Conservation (phyloP, 2,888 invertebrate genomes). For the Pseudeuparius sepicola region DNA sequence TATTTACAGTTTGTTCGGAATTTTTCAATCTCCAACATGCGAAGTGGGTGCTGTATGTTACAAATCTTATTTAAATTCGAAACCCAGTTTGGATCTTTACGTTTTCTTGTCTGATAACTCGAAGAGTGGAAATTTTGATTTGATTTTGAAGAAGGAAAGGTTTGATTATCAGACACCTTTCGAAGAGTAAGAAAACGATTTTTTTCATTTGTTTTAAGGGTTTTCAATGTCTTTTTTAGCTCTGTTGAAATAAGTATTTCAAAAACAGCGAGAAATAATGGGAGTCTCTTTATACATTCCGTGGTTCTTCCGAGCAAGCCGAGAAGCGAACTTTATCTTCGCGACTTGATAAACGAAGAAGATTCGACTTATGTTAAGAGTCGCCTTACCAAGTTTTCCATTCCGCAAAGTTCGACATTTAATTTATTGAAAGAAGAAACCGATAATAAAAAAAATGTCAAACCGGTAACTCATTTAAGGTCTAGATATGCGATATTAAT, state of each 20-base stretch:
- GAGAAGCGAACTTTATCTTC: slow-evolving; percentile 44
- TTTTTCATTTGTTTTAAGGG: too few species aligned
- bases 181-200: slow-evolving; percentile 40
- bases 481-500: slow-evolving; percentile 64
- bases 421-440: slow-evolving; percentile 51
- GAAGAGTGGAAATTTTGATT: slow-evolving; percentile 46
- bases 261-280: slow-evolving; percentile 67
- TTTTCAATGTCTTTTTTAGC: too few species aligned
- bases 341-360: slow-evolving; percentile 48
- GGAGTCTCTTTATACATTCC: slow-evolving; percentile 71
- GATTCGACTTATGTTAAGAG: slow-evolving; percentile 53
- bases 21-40: slow-evolving; percentile 64
- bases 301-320: slow-evolving; percentile 52
- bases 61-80: slow-evolving; percentile 54
- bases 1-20: slow-evolving; percentile 63
- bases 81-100: slow-evolving; percentile 60
- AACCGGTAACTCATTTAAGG: slow-evolving; percentile 67
- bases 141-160: slow-evolving; percentile 49
- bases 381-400: slow-evolving; percentile 59
- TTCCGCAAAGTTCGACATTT: slow-evolving; percentile 66
- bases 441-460: slow-evolving; percentile 28
- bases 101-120: slow-evolving; percentile 56
- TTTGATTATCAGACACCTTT: slow-evolving; percentile 55
- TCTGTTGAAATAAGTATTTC: slow-evolving; percentile 61
- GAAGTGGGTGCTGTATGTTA: slow-evolving; percentile 54